Evolutionary conservation across 2,797 vertebrate genomes (phyloP).

Genomic region (Telmatherina bonti): DNA sequence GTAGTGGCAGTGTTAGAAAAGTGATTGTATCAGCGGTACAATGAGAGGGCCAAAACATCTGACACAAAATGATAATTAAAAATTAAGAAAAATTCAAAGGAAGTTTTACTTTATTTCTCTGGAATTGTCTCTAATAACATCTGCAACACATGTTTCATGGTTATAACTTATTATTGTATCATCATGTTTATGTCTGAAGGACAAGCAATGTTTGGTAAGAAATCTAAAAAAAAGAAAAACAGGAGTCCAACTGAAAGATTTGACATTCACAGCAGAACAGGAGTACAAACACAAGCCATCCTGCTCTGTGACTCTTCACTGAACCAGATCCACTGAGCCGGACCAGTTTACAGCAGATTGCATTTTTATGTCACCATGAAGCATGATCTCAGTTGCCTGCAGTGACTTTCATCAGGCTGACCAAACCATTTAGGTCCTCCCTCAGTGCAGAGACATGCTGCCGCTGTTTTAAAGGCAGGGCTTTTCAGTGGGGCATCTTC

Average conservation of each 20-base stretch:
- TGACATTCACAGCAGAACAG: neutral
- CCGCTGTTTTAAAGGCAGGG: neutral
- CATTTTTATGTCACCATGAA: conserved; percentile 48
- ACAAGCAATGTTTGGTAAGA: neutral
- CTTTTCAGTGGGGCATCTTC: neutral
- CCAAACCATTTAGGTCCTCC: conserved; percentile 1
- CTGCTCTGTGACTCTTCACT: conserved; percentile 36
- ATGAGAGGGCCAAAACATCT: too few species aligned
- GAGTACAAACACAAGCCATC: neutral
- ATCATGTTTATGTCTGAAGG: too few species aligned
- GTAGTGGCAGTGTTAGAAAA: too few species aligned
- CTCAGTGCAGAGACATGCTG: neutral
- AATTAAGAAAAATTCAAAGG: too few species aligned
- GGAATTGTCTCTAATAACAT: too few species aligned
- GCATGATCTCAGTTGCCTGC: conserved; percentile 40
- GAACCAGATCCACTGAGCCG: conserved; percentile 8
- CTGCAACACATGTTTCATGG: too few species aligned
- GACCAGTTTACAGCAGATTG: conserved; percentile 55
- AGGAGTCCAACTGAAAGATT: too few species aligned
- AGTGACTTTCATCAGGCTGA: conserved; percentile 42
- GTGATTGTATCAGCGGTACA: too few species aligned
- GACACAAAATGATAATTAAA: too few species aligned
- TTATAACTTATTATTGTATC: too few species aligned
- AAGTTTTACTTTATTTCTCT: too few species aligned
- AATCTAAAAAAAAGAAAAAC: neutral